Evolutionary conservation across 2,888 invertebrate species (phyloP).

Genomic region (Linnaemya vulpina): DNA sequence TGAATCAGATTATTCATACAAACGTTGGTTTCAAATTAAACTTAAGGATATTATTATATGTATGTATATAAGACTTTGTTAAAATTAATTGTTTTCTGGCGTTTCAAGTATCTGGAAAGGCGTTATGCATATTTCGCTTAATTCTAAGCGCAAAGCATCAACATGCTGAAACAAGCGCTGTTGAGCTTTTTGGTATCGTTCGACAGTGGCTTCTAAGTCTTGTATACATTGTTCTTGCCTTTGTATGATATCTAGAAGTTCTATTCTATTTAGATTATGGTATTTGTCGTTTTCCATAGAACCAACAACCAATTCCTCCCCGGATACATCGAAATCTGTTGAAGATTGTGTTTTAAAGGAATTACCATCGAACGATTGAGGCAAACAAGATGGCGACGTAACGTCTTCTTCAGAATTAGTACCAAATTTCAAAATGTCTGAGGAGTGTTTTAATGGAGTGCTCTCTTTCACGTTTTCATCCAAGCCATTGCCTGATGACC

Average conservation of each 20-base stretch:
- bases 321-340: constrained; percentile 70
- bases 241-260: constrained; percentile 72
- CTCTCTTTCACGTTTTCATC: constrained; percentile 33
- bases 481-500: constrained; percentile 71
- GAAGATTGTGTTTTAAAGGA: constrained; percentile 54
- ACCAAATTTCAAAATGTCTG: neutral
- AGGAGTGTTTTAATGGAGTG: constrained; percentile 10
- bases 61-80: neutral
- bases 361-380: constrained; percentile 29
- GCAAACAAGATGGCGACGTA: constrained; percentile 16
- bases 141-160: constrained; percentile 70
- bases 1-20: neutral
- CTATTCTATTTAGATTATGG: constrained; percentile 64
- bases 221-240: constrained; percentile 72
- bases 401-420: constrained; percentile 16
- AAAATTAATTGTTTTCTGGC: neutral
- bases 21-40: neutral
- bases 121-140: constrained; percentile 59
- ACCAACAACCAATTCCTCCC: constrained; percentile 56
- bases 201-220: constrained; percentile 69
- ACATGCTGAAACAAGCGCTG: constrained; percentile 70
- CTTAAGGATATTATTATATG: neutral
- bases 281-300: constrained; percentile 36
- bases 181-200: constrained; percentile 70
- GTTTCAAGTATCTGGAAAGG: constrained; percentile 10